Evolutionary conservation across 92 coral and sea anemone genomes (phyloP), one percentile per base, ranked within the genome.

Genomic region (Pocillopora grandis): DNA sequence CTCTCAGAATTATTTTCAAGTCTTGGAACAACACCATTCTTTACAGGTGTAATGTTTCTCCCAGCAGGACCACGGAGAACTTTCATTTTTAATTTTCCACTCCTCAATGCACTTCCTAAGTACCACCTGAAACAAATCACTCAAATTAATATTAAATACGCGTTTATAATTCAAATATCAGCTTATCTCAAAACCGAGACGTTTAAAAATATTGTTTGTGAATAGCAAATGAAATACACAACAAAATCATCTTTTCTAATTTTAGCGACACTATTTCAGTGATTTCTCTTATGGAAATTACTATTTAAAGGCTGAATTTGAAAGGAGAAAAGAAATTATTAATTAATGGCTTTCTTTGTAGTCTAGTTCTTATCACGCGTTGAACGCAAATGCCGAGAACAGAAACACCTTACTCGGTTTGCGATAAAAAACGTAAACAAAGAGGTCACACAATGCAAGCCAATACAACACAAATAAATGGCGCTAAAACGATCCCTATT

Each of bases 81-180:
- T 70, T 81, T 87, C 58, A 94, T 81, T 83, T 85, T 85, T 77
- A 94, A 87, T 80, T 79, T 92, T 11, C 98, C 93, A 85, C 90
- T 92, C 17, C 95, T 90, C 58, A 92, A 82, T 10, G 98, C 98
- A 92, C 95, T 94, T 35, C 92, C 90, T 15, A 94, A 80, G 72
- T 94, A 92, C 81, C 95, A 88, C 73, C 98, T 94, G 62, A 52
- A 78, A 55, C 1, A 11, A 60, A 35, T 10, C 16, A 82, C 42
- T 71, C 16, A 35, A 72, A 19, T 36, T n/a, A 52, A 37, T 59
- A 81, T 81, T 81, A 60, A 27, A 59, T 33, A 58, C 57, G 15
- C 42, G 8, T 12, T 49, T 12, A 14, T 19, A 42, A 3, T 3
- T 42, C 8, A 35, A 60, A 60, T 65, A 55, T 49, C 36, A 65